A percentile compares a stretch with the other conserved stretches of the same genome.
phyloP scores from a whole-genome alignment of 2,797 vertebrate species.

The Chrysocyon brachyurus region DNA sequence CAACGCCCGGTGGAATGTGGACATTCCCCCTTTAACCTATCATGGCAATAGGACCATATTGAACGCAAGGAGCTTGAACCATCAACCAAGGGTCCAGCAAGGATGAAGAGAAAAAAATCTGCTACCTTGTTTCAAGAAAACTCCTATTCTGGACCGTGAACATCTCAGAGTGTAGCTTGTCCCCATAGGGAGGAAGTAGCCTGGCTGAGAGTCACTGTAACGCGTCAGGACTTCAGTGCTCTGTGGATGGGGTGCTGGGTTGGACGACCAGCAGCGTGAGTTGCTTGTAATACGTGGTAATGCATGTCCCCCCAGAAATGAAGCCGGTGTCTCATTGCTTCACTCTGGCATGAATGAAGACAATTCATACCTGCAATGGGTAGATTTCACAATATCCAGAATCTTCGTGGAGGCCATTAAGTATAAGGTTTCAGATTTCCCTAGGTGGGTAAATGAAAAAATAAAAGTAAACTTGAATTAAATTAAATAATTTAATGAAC shows the following conservation, averaged over 20 bases:
- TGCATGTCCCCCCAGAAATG: accelerated
- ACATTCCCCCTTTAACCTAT: accelerated
- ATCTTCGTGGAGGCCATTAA: neutral
- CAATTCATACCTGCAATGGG: accelerated
- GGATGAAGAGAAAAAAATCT: accelerated
- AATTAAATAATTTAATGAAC: neutral
- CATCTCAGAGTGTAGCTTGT: neutral
- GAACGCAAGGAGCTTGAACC: accelerated
- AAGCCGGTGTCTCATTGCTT: neutral
- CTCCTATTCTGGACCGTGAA: neutral
- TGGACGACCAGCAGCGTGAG: accelerated
- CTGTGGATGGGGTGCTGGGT: too few relatives aligned
- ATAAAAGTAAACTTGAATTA: neutral
- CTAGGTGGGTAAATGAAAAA: neutral
- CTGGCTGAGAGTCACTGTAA: neutral
- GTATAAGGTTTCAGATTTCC: neutral
- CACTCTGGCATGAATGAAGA: too few relatives aligned
- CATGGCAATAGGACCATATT: accelerated
- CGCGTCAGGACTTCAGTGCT: too few relatives aligned
- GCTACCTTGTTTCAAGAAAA: neutral
- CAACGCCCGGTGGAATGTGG: accelerated
- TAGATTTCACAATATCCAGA: too few relatives aligned
- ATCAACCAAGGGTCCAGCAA: too few relatives aligned
- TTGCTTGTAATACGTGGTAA: neutral
- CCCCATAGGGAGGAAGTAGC: neutral